Conservation (phyloP, 2,888 invertebrate genomes). For the Coelinius sp. region DNA sequence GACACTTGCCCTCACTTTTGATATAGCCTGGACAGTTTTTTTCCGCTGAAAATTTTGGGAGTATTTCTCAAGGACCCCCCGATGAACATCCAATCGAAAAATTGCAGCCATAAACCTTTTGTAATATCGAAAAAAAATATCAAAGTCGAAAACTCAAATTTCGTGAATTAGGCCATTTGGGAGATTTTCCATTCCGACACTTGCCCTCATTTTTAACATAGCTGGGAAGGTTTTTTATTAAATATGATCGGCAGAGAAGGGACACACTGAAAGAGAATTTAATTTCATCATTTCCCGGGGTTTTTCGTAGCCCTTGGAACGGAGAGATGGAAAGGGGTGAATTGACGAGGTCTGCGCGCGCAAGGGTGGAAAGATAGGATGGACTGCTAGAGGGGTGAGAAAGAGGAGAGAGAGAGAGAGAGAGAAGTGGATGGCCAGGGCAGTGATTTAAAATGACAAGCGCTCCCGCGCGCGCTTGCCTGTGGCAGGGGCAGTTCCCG, state of each 20-base stretch:
- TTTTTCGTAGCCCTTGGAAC: conserved; percentile 22
- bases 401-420: conserved; percentile 30
- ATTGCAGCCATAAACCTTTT: too few relatives aligned
- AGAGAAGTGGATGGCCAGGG: conserved; percentile 46
- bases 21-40: too few relatives aligned
- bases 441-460: conserved; percentile 70
- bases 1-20: too few relatives aligned
- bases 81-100: too few relatives aligned
- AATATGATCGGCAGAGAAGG: conserved; percentile 50
- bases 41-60: too few relatives aligned
- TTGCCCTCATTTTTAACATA: too few relatives aligned
- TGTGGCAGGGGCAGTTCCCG: conserved; percentile 60
- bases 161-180: too few relatives aligned
- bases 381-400: conserved; percentile 19
- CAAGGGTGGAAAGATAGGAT: conserved; percentile 33
- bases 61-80: too few relatives aligned
- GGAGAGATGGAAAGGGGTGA: conserved; percentile 9
- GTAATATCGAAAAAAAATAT: too few relatives aligned
- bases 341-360: conserved; percentile 7
- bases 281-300: conserved; percentile 53
- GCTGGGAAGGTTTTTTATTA: too few relatives aligned
- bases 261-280: conserved; percentile 59
- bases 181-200: too few relatives aligned
- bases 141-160: too few relatives aligned
- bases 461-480: conserved; percentile 54